These are phyloP conservation scores for Oxystoma pomonae DNA, from an alignment of 2,888 invertebrate species.

Conservation along the genomic window DNA sequence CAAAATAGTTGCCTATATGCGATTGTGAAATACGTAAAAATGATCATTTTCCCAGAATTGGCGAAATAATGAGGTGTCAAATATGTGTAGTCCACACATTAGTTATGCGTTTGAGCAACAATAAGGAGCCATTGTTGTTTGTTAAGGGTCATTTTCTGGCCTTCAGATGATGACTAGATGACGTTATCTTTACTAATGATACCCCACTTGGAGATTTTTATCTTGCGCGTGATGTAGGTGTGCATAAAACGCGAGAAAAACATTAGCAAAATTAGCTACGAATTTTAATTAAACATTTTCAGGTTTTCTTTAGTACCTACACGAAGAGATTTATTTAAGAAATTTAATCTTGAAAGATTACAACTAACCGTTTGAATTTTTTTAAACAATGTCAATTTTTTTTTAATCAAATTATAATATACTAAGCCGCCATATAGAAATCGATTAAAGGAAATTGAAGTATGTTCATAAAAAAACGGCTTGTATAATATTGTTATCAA, in stretches of 20 bases:
- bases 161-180: constrained; percentile 10
- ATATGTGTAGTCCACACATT: constrained; percentile 20
- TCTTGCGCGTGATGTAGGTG: not conserved
- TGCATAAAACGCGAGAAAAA: not conserved
- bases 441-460: too few species aligned
- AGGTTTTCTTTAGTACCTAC: too few species aligned
- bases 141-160: constrained; percentile 11
- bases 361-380: too few species aligned
- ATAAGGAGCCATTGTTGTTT: constrained; percentile 34
- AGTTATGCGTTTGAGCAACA: constrained; percentile 36
- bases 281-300: not conserved
- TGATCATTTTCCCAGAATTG: not conserved
- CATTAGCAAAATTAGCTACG: not conserved
- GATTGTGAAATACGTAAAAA: too few species aligned
- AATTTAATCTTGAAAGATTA: too few species aligned
- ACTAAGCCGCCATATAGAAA: too few species aligned
- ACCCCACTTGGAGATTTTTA: not conserved
- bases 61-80: not conserved
- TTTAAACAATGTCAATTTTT: too few species aligned
- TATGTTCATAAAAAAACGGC: too few species aligned
- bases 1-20: too few species aligned
- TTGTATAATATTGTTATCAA: too few species aligned
- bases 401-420: too few species aligned
- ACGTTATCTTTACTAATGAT: not conserved
- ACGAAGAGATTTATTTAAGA: too few species aligned